These are phyloP conservation scores for Rhea pennata DNA, from an alignment of 2,113 vertebrate genomes.

Conservation along the genomic window DNA sequence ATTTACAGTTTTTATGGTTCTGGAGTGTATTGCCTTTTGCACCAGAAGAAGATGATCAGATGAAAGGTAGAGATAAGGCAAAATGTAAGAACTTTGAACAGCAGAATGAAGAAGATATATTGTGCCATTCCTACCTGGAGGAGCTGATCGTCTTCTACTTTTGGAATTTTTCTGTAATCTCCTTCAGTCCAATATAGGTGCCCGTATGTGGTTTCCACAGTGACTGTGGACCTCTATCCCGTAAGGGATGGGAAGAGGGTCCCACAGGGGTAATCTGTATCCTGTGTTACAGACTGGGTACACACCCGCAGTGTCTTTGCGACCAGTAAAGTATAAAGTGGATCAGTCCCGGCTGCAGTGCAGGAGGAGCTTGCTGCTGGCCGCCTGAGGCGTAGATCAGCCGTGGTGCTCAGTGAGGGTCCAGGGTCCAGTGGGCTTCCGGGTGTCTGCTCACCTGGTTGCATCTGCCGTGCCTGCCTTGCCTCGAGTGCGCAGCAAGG, in stretches of 20 bases:
- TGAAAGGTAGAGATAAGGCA: background rate
- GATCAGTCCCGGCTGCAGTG: background rate
- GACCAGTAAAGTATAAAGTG: background rate
- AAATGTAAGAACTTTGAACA: background rate
- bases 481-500: fast-evolving
- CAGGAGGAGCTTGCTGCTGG: background rate
- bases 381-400: background rate
- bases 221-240: background rate
- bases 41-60: background rate
- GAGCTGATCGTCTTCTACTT: background rate
- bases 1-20: background rate
- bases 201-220: background rate
- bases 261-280: background rate
- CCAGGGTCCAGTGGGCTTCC: too few relatives aligned
- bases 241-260: background rate
- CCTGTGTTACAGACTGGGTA: background rate
- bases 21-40: background rate
- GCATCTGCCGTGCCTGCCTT: too few relatives aligned
- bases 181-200: background rate
- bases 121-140: background rate
- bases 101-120: background rate
- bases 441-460: fast-evolving
- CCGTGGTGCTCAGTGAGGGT: background rate
- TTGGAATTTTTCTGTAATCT: background rate
- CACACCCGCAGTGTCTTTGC: background rate